Conservation (phyloP, 2,797 vertebrate genomes). For the Glyptemys insculpta region DNA sequence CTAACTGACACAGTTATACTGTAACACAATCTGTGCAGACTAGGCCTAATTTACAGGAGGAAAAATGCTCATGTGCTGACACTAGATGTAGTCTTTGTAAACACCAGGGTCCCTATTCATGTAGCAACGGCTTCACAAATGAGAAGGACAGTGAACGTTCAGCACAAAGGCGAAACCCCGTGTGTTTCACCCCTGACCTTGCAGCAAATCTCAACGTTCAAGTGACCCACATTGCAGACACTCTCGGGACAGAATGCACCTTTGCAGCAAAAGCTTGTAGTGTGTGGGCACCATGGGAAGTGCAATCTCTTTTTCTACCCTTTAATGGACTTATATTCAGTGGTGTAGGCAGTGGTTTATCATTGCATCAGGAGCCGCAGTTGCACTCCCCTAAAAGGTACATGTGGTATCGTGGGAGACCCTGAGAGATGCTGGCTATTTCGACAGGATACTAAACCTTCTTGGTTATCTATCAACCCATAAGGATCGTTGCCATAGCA, state of each 20-base stretch:
- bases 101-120: neutral
- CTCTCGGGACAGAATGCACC: neutral
- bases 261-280: neutral
- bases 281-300: neutral
- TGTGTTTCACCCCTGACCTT: neutral
- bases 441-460: neutral
- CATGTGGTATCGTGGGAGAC: neutral
- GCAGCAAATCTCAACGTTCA: neutral
- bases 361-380: neutral
- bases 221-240: neutral
- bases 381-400: neutral
- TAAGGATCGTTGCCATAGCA: neutral
- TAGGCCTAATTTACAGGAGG: neutral
- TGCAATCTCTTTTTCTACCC: neutral
- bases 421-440: neutral
- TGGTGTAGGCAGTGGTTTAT: neutral
- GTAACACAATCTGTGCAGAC: neutral
- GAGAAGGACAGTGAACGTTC: neutral
- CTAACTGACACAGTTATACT: neutral
- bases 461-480: too few relatives aligned
- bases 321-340: neutral
- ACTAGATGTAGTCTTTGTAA: neutral
- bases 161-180: neutral
- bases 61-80: neutral
- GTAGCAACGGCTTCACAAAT: neutral